Conservation (phyloP, 2,797 vertebrate genomes). For the Streptopelia turtur region DNA sequence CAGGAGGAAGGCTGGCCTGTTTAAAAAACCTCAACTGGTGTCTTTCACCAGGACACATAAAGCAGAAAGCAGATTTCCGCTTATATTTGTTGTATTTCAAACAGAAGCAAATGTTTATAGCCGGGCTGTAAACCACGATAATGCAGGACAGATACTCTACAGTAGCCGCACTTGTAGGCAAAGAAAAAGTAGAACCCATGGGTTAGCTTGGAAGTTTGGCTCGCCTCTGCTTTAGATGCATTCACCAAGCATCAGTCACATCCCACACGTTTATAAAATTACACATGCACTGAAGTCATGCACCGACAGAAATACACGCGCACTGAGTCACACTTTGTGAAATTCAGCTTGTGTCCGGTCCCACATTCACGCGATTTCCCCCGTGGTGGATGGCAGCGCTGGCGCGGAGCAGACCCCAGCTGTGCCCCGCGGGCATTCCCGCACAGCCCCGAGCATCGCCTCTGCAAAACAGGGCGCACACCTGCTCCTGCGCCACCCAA, state of each 20-base stretch:
- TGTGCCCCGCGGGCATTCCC: accelerated
- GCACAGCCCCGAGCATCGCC: accelerated
- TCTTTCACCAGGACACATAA: not conserved
- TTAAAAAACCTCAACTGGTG: not conserved
- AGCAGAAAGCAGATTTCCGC: constrained; percentile 43
- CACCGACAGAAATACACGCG: not conserved
- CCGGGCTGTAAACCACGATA: constrained; percentile 41
- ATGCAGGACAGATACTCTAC: constrained; percentile 42
- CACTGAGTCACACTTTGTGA: not conserved
- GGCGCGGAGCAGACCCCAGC: not conserved
- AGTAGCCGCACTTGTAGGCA: not conserved
- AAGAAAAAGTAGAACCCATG: not conserved
- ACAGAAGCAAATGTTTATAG: constrained; percentile 70
- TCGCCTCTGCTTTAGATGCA: not conserved
- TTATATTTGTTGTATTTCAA: constrained; percentile 61
- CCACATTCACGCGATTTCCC: not conserved
- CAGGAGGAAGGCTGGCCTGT: not conserved
- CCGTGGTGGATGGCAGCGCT: accelerated
- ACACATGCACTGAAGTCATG: not conserved
- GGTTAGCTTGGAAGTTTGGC: not conserved
- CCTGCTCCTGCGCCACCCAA: not conserved
- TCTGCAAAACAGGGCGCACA: accelerated
- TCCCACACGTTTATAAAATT: not conserved
- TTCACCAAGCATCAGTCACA: not conserved
- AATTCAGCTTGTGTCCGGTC: not conserved